Conservation (phyloP, 2,888 invertebrate genomes). For the Lepidocyrtoides sp. region DNA sequence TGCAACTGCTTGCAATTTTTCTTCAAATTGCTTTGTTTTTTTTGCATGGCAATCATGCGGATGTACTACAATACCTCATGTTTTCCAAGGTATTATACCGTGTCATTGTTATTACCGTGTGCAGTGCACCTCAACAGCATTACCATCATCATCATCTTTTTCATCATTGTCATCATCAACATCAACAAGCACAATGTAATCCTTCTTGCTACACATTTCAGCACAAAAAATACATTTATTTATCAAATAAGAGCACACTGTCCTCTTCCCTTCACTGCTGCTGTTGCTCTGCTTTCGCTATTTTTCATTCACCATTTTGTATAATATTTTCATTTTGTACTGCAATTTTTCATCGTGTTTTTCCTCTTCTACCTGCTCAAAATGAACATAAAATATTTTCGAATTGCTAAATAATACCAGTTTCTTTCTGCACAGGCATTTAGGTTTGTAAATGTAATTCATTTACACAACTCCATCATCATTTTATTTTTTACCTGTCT, state of each 20-base stretch:
- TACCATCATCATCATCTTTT: not conserved
- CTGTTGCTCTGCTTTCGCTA: not conserved
- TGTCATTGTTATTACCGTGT: slow-evolving; percentile 36
- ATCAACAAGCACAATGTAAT: slow-evolving; percentile 5
- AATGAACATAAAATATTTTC: not conserved
- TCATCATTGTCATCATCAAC: not conserved
- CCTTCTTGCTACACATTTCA: not conserved
- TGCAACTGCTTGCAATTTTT: slow-evolving; percentile 35
- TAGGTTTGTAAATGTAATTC: not conserved
- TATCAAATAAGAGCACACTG: not conserved
- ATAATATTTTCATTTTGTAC: not conserved
- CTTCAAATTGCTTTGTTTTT: slow-evolving; percentile 12
- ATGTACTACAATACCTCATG: slow-evolving; percentile 46
- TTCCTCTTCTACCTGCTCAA: not conserved
- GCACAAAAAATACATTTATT: not conserved
- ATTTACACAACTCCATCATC: not conserved
- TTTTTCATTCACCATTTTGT: not conserved
- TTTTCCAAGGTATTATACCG: slow-evolving; percentile 38
- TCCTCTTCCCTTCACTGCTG: not conserved
- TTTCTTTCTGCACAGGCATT: not conserved
- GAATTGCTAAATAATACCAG: not conserved
- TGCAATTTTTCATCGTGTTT: not conserved
- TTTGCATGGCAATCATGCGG: slow-evolving; percentile 47
- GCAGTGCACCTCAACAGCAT: slow-evolving; percentile 28
- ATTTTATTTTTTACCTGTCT: not conserved